phyloP scores from a whole-genome alignment of 2,113 vertebrate species.

The Myiagra hebetior region DNA sequence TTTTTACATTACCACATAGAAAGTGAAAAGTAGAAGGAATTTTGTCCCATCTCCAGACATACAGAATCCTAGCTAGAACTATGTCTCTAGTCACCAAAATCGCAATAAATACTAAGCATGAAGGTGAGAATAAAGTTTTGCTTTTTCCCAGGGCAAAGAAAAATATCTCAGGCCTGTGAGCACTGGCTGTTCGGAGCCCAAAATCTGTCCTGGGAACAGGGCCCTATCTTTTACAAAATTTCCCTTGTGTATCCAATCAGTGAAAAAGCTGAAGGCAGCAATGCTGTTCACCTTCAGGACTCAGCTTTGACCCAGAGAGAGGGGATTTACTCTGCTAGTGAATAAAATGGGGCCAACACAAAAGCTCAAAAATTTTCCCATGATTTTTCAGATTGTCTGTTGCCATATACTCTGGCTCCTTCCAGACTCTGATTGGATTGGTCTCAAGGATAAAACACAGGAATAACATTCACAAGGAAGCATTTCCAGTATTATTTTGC shows the following conservation, averaged over 20 bases:
- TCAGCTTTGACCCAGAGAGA: background rate
- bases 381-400: background rate
- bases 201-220: background rate
- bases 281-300: background rate
- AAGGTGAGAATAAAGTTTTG: background rate
- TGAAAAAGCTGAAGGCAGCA: background rate
- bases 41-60: background rate
- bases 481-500: background rate
- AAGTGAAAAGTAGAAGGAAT: no score
- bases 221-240: background rate
- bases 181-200: background rate
- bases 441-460: background rate
- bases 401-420: background rate
- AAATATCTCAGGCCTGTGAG: background rate
- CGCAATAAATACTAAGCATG: background rate
- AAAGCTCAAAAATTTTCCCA: background rate
- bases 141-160: background rate
- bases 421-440: background rate
- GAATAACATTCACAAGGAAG: background rate
- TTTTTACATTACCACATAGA: background rate
- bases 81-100: background rate
- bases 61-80: background rate
- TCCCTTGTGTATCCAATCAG: background rate
- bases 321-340: background rate
- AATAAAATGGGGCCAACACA: background rate